Evolutionary conservation across 2,113 vertebrate species (phyloP).

Genomic region (Channa argus): DNA sequence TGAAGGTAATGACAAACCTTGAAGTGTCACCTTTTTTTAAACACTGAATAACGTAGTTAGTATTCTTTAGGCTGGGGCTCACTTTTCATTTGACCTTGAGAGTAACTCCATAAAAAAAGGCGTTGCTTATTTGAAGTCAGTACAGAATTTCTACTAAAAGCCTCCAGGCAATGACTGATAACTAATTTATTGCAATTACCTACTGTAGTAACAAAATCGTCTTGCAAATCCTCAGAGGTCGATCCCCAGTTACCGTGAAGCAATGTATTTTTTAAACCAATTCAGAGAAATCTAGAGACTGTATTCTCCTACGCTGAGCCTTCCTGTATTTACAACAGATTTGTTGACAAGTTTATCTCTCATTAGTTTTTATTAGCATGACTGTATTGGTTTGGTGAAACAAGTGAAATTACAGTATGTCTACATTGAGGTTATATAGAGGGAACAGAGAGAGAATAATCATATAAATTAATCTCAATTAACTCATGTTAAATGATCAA

Average conservation of each 20-base stretch:
- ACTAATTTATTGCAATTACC: too few species aligned
- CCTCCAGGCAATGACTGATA: too few species aligned
- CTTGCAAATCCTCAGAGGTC: too few species aligned
- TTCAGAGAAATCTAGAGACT: constrained; percentile 8
- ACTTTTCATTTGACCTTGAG: constrained; percentile 44
- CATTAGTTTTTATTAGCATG: not conserved
- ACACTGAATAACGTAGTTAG: constrained; percentile 25
- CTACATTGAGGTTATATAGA: not conserved
- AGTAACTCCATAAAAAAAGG: constrained; percentile 1
- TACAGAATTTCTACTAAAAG: too few species aligned
- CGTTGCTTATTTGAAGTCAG: not conserved
- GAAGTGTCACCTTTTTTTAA: constrained; percentile 5
- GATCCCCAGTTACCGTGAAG: not conserved
- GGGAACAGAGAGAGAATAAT: not conserved
- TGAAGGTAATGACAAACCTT: constrained; percentile 14
- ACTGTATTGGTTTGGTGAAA: not conserved
- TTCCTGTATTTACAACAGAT: not conserved
- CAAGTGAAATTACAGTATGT: not conserved
- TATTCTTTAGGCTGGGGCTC: constrained; percentile 25
- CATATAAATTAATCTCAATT: not conserved
- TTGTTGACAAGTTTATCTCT: constrained; percentile 18
- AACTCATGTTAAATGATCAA: too few species aligned
- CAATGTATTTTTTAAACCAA: not conserved
- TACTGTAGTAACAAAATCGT: too few species aligned
- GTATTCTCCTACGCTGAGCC: not conserved